Evolutionary conservation across 2,113 vertebrate genomes (phyloP).

Genomic region (Chunga burmeisteri): DNA sequence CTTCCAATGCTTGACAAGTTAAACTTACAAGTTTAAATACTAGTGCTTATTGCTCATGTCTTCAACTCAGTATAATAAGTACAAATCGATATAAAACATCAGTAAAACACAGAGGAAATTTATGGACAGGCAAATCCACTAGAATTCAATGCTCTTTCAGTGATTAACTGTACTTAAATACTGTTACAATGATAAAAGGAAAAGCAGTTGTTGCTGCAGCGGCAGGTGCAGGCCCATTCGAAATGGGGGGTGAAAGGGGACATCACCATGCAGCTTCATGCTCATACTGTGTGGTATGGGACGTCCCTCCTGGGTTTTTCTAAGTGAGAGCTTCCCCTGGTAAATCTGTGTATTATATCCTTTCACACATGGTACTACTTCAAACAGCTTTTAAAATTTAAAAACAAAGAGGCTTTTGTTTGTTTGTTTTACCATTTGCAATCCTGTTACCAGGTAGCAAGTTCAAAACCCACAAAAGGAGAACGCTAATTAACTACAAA

Average conservation of each 20-base stretch:
- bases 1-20: too few relatives aligned
- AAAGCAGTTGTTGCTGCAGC: neutral
- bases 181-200: neutral
- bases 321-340: neutral
- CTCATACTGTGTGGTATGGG: neutral
- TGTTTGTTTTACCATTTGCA: neutral
- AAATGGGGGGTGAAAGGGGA: neutral
- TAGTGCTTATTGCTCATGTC: neutral
- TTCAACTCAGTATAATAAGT: neutral
- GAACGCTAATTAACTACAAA: neutral
- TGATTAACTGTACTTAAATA: constrained; percentile 24
- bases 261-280: neutral
- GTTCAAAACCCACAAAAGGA: neutral
- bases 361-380: neutral
- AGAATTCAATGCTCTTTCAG: neutral
- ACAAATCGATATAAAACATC: neutral
- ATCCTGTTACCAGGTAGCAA: neutral
- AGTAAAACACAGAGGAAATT: neutral
- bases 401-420: neutral
- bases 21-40: neutral
- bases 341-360: neutral
- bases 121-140: neutral
- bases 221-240: neutral
- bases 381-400: neutral
- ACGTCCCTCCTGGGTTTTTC: fast-evolving